These are phyloP conservation scores for Luehdorfia chinensis DNA, from an alignment of 1,140 invertebrate genomes.

Conservation along the genomic window DNA sequence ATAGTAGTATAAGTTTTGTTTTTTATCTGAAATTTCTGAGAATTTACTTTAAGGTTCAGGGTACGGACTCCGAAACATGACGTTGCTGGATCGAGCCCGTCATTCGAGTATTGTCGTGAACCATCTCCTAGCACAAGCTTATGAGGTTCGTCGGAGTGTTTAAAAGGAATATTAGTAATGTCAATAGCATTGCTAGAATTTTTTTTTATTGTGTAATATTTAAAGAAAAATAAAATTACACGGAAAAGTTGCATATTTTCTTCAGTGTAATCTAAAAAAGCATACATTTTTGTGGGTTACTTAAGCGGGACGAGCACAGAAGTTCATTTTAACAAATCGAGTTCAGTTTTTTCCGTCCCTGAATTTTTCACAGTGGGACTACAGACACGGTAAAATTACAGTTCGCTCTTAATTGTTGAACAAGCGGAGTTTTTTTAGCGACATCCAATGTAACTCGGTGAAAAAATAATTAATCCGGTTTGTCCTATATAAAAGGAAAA, in stretches of 20 bases:
- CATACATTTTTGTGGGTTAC: slow-evolving; percentile 7
- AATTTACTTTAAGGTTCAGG: no score
- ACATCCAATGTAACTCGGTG: neutral
- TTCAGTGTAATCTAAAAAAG: no score
- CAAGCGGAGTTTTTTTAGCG: slow-evolving; percentile 11
- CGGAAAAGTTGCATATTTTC: neutral
- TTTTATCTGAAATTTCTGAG: no score
- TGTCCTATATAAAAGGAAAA: neutral
- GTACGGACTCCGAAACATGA: no score
- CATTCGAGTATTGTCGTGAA: no score
- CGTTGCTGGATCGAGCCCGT: no score
- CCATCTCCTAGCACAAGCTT: no score
- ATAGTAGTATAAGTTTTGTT: no score
- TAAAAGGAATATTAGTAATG: no score
- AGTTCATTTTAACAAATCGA: slow-evolving; percentile 13
- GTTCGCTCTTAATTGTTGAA: slow-evolving; percentile 15
- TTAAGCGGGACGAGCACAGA: slow-evolving; percentile 6
- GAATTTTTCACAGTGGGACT: slow-evolving; percentile 9
- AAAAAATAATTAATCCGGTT: neutral
- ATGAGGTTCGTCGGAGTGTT: no score
- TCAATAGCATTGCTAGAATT: no score
- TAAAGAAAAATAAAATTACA: neutral
- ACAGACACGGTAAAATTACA: slow-evolving; percentile 6
- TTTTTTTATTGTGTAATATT: no score
- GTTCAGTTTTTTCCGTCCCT: slow-evolving; percentile 2